A percentile compares a stretch with the other conserved stretches of the same genome.
These are phyloP conservation scores for Aphaenogaster rudis DNA, from an alignment of 1,140 invertebrate species.

Conservation along the genomic window DNA sequence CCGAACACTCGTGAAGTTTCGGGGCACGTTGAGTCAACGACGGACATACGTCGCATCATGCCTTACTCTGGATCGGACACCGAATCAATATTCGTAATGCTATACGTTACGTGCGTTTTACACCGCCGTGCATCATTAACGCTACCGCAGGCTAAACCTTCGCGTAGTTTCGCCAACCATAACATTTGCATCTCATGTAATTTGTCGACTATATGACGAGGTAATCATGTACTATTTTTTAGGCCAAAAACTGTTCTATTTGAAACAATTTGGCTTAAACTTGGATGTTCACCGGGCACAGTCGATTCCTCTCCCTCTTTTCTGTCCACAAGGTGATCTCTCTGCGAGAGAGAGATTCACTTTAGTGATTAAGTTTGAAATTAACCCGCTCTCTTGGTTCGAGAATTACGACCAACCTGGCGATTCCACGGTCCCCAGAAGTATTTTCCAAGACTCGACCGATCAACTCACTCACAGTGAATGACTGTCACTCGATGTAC, in stretches of 20 bases:
- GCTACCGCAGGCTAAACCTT: constrained; percentile 63
- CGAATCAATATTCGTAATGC: constrained; percentile 88
- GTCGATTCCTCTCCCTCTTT: not conserved
- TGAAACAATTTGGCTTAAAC: too few species aligned
- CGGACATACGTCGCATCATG: not conserved
- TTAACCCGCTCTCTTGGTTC: too few species aligned
- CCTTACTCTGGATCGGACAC: constrained; percentile 20
- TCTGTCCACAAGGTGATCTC: not conserved
- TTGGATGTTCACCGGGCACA: not conserved
- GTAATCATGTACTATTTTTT: too few species aligned
- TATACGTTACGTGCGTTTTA: constrained; percentile 88
- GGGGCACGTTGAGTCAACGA: not conserved
- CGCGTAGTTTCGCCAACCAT: too few species aligned
- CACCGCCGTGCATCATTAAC: constrained; percentile 90
- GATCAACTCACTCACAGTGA: not conserved
- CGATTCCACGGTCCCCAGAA: not conserved
- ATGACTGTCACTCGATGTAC: not conserved
- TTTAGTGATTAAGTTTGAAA: too few species aligned
- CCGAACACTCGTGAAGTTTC: not conserved
- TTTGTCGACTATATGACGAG: too few species aligned
- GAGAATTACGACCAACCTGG: not conserved
- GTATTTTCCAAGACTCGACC: not conserved
- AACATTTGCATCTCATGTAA: too few species aligned
- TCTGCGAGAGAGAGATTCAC: not conserved
- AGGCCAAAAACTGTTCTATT: too few species aligned